A percentile compares a stretch with the other conserved stretches of the same genome.
These are phyloP conservation scores for Fragum fragum DNA, from an alignment of 2,888 invertebrate genomes.

Conservation along the genomic window DNA sequence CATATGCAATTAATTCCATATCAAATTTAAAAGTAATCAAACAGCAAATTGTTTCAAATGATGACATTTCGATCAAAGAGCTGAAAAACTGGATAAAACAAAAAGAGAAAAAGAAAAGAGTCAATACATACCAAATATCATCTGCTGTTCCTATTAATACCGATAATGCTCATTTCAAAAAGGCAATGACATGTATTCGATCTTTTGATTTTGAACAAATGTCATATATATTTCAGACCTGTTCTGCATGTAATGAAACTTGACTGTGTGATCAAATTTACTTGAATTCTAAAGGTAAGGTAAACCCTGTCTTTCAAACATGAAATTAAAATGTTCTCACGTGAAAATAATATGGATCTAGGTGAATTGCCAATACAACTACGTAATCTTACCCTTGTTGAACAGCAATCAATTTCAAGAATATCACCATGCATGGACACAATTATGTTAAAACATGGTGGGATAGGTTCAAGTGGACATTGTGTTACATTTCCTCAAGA, in stretches of 20 bases:
- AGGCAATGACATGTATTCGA: constrained; percentile 41
- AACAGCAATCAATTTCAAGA: constrained; percentile 55
- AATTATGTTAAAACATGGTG: constrained; percentile 56
- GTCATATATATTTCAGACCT: constrained; percentile 10
- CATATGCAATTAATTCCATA: background rate
- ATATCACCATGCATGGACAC: constrained; percentile 48
- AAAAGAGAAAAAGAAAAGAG: background rate
- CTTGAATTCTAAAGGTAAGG: background rate
- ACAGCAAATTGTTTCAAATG: background rate
- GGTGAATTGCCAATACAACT: constrained; percentile 20
- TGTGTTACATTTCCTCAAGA: constrained; percentile 52
- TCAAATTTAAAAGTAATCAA: background rate
- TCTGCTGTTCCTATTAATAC: background rate
- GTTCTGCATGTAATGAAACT: background rate
- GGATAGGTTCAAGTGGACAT: constrained; percentile 46
- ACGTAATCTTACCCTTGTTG: constrained; percentile 32
- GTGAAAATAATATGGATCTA: constrained; percentile 62
- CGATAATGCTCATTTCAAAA: constrained; percentile 23
- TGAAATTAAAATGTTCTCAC: constrained; percentile 57
- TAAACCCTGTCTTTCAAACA: background rate
- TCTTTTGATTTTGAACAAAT: constrained; percentile 42
- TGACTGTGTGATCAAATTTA: background rate
- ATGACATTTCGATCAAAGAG: background rate
- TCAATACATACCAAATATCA: background rate
- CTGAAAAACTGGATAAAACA: background rate